Conservation (phyloP, 2,888 invertebrate genomes). For the Poecilus cupreus region DNA sequence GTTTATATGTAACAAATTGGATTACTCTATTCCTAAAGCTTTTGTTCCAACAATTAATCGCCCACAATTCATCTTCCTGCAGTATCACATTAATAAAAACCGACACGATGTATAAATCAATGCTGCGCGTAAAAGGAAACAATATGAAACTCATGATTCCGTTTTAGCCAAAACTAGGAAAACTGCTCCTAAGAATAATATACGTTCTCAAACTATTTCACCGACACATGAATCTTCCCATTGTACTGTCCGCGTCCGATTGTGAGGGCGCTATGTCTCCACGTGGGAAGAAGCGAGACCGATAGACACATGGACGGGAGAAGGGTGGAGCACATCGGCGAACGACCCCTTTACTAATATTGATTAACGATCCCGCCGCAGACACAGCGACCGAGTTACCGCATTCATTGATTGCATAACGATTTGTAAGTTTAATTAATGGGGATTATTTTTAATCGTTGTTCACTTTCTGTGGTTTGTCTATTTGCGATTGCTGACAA, state of each 20-base stretch:
- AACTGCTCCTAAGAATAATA: slow-evolving; percentile 39
- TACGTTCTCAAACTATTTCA: slow-evolving; percentile 50
- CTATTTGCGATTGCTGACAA: background rate
- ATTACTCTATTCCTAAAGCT: too few relatives aligned
- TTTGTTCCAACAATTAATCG: background rate
- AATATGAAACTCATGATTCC: slow-evolving; percentile 44
- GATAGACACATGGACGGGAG: background rate
- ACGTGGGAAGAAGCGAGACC: background rate
- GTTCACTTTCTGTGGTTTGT: slow-evolving; percentile 25
- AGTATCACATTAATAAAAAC: background rate
- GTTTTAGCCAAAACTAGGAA: slow-evolving; percentile 35
- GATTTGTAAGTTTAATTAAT: slow-evolving; percentile 61
- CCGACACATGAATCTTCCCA: slow-evolving; percentile 47
- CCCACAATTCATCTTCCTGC: background rate
- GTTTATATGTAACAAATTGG: too few relatives aligned
- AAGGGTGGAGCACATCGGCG: background rate
- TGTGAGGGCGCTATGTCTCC: background rate
- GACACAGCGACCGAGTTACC: slow-evolving; percentile 44
- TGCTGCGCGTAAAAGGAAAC: slow-evolving; percentile 20
- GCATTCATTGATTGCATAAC: slow-evolving; percentile 56
- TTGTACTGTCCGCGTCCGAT: slow-evolving; percentile 28
- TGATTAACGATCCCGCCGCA: slow-evolving; percentile 48
- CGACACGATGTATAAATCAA: slow-evolving; percentile 8
- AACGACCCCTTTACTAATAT: slow-evolving; percentile 36
- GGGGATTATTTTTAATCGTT: slow-evolving; percentile 60